Conservation (phyloP, 2,113 vertebrate genomes). For the Arenaria interpres region DNA sequence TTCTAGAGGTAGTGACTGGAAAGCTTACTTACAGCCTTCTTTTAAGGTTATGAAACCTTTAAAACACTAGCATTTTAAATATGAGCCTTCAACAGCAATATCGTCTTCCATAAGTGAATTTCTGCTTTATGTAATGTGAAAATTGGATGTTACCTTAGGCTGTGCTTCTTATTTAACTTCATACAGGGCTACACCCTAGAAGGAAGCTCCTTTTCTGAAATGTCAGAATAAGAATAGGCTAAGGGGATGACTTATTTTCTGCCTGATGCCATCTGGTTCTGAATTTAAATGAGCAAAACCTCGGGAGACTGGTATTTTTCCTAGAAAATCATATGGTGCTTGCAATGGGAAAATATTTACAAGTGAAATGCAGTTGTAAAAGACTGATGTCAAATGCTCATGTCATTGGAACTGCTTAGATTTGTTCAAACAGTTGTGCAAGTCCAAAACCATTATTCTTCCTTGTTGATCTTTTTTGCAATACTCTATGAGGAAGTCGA, state of each 20-base stretch:
- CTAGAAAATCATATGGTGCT: neutral
- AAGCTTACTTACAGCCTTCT: neutral
- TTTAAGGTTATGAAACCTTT: neutral
- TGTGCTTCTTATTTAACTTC: slow-evolving; percentile 5
- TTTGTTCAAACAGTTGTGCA: neutral
- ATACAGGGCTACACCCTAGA: neutral
- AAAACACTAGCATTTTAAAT: neutral
- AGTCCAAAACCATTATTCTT: neutral
- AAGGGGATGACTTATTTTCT: slow-evolving; percentile 50
- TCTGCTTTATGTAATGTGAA: slow-evolving; percentile 22
- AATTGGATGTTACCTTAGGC: neutral
- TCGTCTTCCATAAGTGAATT: neutral
- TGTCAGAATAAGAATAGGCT: slow-evolving; percentile 25
- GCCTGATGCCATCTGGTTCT: slow-evolving; percentile 29
- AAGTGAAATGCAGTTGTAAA: slow-evolving; percentile 14
- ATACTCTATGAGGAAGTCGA: neutral
- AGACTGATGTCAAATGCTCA: slow-evolving; percentile 2
- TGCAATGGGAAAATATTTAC: slow-evolving; percentile 42
- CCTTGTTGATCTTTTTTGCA: neutral
- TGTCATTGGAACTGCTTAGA: neutral
- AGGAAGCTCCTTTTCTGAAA: slow-evolving; percentile 44
- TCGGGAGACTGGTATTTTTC: slow-evolving; percentile 55
- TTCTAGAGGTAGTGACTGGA: neutral
- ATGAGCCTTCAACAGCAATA: neutral
- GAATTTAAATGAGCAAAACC: slow-evolving; percentile 58